Percentiles rank a stretch among this genome's conserved stretches.
Evolutionary conservation across 2,888 invertebrate genomes (phyloP).

Genomic region (Chrysolina haemoptera): DNA sequence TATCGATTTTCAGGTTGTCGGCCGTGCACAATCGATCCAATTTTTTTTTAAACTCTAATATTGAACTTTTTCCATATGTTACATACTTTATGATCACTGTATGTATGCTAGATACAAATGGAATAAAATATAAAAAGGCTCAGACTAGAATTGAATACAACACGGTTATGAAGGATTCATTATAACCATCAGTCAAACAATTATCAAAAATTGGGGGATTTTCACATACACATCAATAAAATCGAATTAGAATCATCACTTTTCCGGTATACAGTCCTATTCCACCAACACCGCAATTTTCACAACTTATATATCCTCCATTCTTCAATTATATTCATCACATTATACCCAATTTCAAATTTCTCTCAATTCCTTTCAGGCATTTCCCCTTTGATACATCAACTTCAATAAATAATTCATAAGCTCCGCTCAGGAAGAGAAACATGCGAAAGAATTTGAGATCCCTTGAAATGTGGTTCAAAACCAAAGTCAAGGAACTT

Average conservation of each 20-base stretch:
- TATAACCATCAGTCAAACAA: too few relatives aligned
- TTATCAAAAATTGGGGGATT: too few relatives aligned
- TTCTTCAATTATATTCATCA: background rate
- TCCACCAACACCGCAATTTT: background rate
- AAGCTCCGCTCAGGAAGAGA: background rate
- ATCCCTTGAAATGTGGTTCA: background rate
- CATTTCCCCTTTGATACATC: background rate
- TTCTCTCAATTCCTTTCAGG: background rate
- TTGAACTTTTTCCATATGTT: too few relatives aligned
- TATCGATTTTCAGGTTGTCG: too few relatives aligned
- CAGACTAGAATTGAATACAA: too few relatives aligned
- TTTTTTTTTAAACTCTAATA: too few relatives aligned
- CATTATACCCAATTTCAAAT: background rate
- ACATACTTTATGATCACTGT: too few relatives aligned
- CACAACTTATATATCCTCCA: background rate
- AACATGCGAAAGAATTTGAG: constrained; percentile 6
- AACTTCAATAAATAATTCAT: constrained; percentile 9
- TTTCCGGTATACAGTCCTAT: background rate
- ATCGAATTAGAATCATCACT: background rate
- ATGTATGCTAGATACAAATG: too few relatives aligned
- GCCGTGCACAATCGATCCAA: too few relatives aligned
- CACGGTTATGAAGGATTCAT: too few relatives aligned
- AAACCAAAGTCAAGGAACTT: constrained; percentile 34
- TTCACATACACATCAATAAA: too few relatives aligned
- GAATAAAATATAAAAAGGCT: too few relatives aligned